Percentiles rank a stretch among this genome's conserved stretches.
Evolutionary conservation across 2,888 invertebrate species (phyloP).

Genomic region (Dolichopus griseipennis): DNA sequence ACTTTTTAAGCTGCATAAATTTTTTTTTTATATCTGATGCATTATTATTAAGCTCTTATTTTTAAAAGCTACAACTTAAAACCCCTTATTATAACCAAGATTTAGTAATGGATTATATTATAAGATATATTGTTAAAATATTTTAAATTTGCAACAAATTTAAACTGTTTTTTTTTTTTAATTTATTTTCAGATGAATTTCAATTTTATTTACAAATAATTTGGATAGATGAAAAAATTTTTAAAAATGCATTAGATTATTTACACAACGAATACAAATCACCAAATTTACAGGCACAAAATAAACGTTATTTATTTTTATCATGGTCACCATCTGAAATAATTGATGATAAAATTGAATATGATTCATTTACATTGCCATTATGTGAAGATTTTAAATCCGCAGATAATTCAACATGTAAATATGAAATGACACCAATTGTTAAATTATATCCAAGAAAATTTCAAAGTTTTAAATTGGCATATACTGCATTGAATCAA

Average conservation of each 20-base stretch:
- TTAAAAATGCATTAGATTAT: conserved; percentile 41
- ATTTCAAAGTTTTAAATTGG: conserved; percentile 41
- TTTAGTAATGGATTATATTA: too few species aligned
- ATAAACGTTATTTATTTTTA: conserved; percentile 49
- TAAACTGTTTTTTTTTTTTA: too few species aligned
- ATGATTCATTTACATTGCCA: conserved; percentile 53
- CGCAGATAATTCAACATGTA: conserved; percentile 45
- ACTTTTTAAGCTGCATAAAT: too few species aligned
- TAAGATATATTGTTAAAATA: too few species aligned
- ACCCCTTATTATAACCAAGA: too few species aligned
- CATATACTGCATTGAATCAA: conserved; percentile 25
- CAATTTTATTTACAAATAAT: not conserved
- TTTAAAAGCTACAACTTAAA: too few species aligned
- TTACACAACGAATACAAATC: conserved; percentile 32
- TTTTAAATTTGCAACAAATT: too few species aligned
- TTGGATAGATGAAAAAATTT: conserved; percentile 44
- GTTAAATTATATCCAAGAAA: conserved; percentile 58
- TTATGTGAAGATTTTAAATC: conserved; percentile 46
- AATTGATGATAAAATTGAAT: conserved; percentile 46
- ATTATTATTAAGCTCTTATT: too few species aligned
- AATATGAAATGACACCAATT: conserved; percentile 59
- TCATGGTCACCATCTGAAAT: conserved; percentile 60
- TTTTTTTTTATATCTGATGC: too few species aligned
- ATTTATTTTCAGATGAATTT: not conserved
- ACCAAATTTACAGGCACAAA: conserved; percentile 16